Evolutionary conservation across 2,113 vertebrate genomes (phyloP), one percentile per base, ranked within the genome.

Genomic region (Hippocampus zosterae): DNA sequence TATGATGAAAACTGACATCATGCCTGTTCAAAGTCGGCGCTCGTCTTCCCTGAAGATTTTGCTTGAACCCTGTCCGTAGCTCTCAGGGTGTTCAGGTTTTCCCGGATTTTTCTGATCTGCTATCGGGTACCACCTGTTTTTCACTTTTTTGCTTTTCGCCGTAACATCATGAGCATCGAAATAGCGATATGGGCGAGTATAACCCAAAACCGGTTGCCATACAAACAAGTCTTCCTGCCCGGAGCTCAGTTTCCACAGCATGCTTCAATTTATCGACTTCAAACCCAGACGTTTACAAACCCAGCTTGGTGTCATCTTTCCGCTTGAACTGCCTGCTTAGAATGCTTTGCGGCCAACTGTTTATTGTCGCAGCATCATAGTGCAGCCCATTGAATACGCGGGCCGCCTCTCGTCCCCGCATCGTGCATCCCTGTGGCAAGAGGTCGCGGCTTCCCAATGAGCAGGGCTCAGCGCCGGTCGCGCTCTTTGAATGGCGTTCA

Each of bases 181-280:
- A 52, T 8, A 52, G 12, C 8, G 50, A 52, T 21, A n/a, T 2
- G 7, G 5, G 50, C 9, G 12, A 56, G 53, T 4, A 56, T 4
- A 56, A 56, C 3, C 12, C 25, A 57, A 27, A 13, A 13, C 23
- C 9, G n/a, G 1, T 27, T 27, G n/a, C 11, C 55, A 27, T 27
- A 23, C 52, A 27, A 57, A 5, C 55, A 25, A 57, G 23, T 63
- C 21, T 3, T 63, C 21, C 9, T 5, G 5, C 61, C 42, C 37
- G 5, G 23, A 57, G 23, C 23, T 57, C 61, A 11, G 33, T 62
- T 62, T 41, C 60, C 60, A n/a, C 37, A 40, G 37, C 61, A n/a
- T 64, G 61, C 61, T 23, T 42, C 61, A n/a, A 42, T 64, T 23
- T 64, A 63, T 64, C 25, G 40, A 42, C 40, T 64, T 64, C 61